Base-by-base conservation (phyloP, 2,113 vertebrate genomes). In the Tragelaphus scriptus region DNA sequence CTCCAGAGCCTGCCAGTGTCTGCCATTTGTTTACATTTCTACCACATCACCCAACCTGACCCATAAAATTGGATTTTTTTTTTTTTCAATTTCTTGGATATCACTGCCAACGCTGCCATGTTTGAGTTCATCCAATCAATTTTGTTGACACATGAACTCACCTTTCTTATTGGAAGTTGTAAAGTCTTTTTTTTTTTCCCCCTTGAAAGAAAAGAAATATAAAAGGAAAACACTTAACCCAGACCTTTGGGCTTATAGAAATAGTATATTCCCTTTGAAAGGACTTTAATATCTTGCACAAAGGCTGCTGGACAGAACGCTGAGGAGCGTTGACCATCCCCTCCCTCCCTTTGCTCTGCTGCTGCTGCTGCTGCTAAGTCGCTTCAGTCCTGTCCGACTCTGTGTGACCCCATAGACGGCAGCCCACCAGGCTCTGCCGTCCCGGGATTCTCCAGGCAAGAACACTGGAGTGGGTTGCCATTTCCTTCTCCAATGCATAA, bases 51-150 rank as follows among this genome's bases (percentile, higher is more conserved):
- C 68, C 71, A 85, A 88, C 17, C 88, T 97, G 92, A 95, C 88
- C 81, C 86, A 91, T 92, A 90, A 95, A 94, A 98, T 91, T 94
- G 65, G 15, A 92, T 85, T 63, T 96, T 91, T 79, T 88, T 79
- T 88, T 91, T 85, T 85, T 88, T 28, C 80, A 88, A 4, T 56
- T 77, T 95, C 79, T 96, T 92, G 91, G 75, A 94, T 26, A 87
- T 85, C 68, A 28, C 47, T 80, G 85, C 97, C 85, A 88, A 75
- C 44, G 88, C 59, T 53, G 58, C 75, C 28, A 71, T 59, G 21
- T 94, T 68, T 85, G 81, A 92, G 36, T 90, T 97, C 94, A 92
- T 94, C 91, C 96, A 84, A 28, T 94, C 86, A n/a, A 4, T 85
- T 97, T 97, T 96, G 55, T 92, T 97, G 95, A 97, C 85, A 68